Conservation (phyloP, 2,888 invertebrate genomes). For the Polyommatus icarus region DNA sequence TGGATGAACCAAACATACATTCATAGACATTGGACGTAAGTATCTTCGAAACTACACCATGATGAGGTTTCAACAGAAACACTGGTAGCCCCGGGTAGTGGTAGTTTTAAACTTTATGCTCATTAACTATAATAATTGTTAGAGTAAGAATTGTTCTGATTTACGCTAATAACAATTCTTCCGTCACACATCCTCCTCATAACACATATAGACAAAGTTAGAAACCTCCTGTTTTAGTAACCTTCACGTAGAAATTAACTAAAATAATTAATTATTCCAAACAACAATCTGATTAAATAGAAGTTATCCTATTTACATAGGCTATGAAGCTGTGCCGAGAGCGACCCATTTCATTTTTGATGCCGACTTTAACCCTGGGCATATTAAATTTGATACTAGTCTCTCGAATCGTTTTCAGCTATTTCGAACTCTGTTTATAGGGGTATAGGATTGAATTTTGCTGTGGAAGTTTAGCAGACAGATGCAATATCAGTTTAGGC, state of each 20-base stretch:
- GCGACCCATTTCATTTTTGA: constrained; percentile 6
- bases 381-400: constrained; percentile 8
- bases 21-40: too few relatives aligned
- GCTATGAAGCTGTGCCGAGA: not conserved
- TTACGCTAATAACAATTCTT: too few relatives aligned
- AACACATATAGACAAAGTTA: too few relatives aligned
- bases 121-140: too few relatives aligned
- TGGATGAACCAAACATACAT: too few relatives aligned
- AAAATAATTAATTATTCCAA: not conserved
- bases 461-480: not conserved
- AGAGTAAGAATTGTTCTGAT: too few relatives aligned
- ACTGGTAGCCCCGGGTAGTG: too few relatives aligned
- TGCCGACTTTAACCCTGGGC: not conserved
- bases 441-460: not conserved
- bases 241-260: not conserved
- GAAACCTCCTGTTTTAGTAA: too few relatives aligned
- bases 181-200: too few relatives aligned
- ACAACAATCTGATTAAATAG: not conserved
- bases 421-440: not conserved
- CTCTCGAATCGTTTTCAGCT: not conserved
- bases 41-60: too few relatives aligned
- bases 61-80: too few relatives aligned
- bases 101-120: too few relatives aligned
- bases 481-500: not conserved
- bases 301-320: constrained; percentile 14